phyloP scores from a whole-genome alignment of 2,888 invertebrate species.

The Desoria tigrina region DNA sequence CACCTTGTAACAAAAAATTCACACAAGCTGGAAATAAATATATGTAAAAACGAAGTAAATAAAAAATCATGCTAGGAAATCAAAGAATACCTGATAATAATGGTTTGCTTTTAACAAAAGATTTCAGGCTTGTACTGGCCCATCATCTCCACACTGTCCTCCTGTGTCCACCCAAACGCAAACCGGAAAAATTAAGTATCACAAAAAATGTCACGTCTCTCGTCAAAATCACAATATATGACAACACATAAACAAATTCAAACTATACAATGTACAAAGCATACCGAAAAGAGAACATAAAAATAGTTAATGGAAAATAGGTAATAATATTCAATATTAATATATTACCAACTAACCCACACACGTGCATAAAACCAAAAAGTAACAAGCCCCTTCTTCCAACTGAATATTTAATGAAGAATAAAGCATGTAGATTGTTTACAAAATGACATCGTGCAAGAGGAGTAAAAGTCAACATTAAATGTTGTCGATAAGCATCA shows the following conservation, averaged over 20 bases:
- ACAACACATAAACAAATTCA: conserved; percentile 8
- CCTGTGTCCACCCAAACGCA: conserved; percentile 35
- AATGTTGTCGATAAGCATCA: too few relatives aligned
- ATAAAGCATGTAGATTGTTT: too few relatives aligned
- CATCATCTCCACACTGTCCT: conserved; percentile 50
- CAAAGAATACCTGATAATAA: conserved; percentile 22
- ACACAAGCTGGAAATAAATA: too few relatives aligned
- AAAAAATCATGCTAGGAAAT: background rate
- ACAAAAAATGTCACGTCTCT: conserved; percentile 32
- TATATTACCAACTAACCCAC: background rate
- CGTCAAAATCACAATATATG: conserved; percentile 12
- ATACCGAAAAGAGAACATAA: background rate
- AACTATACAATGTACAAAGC: conserved; percentile 15
- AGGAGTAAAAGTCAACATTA: too few relatives aligned
- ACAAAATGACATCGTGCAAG: too few relatives aligned
- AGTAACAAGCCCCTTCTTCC: background rate
- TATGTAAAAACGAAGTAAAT: background rate
- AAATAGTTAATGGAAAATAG: background rate
- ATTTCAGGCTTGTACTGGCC: conserved; percentile 52
- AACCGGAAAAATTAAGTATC: conserved; percentile 41
- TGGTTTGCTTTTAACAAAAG: conserved; percentile 44
- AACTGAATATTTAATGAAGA: too few relatives aligned
- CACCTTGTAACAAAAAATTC: too few relatives aligned
- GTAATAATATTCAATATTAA: background rate
- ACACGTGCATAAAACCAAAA: background rate